Evolutionary conservation across 1,140 invertebrate genomes (phyloP).

Genomic region (Homarus americanus): DNA sequence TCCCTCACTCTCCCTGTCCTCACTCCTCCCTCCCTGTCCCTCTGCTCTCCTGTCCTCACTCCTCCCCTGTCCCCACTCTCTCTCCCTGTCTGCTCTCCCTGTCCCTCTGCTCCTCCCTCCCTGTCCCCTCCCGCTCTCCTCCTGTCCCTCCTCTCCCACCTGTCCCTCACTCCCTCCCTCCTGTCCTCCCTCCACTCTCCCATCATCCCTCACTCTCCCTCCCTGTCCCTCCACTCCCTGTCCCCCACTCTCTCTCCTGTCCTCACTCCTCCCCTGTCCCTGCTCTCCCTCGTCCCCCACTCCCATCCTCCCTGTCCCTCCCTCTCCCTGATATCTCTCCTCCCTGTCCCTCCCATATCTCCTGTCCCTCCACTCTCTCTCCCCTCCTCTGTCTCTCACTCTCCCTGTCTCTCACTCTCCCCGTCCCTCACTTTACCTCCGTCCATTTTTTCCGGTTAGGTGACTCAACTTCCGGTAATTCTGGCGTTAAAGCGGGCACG

Average conservation of each 20-base stretch:
- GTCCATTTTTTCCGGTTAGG: slow-evolving; percentile 61
- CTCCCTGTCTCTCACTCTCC: background rate
- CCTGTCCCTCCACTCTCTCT: background rate
- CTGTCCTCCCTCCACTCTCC: background rate
- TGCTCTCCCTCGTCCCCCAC: too few relatives aligned
- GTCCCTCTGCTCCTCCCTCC: background rate
- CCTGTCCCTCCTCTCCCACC: too few relatives aligned
- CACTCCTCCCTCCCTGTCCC: background rate
- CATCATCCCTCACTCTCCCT: background rate
- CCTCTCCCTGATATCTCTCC: background rate
- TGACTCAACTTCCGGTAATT: slow-evolving; percentile 54
- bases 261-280: background rate
- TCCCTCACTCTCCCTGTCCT: too few relatives aligned
- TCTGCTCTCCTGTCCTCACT: background rate
- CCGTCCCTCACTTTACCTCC: background rate
- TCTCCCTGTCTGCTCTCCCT: background rate
- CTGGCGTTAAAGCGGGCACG: slow-evolving; percentile 43
- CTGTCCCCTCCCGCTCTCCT: background rate
- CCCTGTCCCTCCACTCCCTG: background rate
- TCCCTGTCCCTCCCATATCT: background rate
- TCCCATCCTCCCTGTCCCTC: background rate
- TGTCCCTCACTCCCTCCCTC: background rate
- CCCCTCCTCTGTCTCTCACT: background rate
- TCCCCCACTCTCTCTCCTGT: background rate
- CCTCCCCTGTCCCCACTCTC: background rate